Evolutionary conservation across 2,888 invertebrate genomes (phyloP), one percentile per base, ranked within the genome.

Genomic region (Caenorhabditis uteleia): DNA sequence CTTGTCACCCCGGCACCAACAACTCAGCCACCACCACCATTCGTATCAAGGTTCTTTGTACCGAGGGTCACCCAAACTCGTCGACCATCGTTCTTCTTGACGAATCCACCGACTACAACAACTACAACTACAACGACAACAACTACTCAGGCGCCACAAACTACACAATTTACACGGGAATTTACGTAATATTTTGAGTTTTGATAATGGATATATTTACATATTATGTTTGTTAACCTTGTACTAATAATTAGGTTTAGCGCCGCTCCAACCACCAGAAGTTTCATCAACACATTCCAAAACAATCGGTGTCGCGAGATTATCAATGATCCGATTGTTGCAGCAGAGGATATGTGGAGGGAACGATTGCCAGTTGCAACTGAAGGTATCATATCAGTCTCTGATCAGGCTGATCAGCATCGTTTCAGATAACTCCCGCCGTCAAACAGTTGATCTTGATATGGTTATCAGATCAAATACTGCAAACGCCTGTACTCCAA

Each of bases 401-500:
- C 5, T 10, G 1, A 34, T 18, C 14, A 23, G 21, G 6, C n/a
- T 1, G n/a, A 25, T 18, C 12, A 4, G 10, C 7, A 18, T n/a
- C 12, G 23, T 54, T 61, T 50, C 58, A 77, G 73, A 74, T 29
- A 64, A 62, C 26, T 58, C 69, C 16, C 65, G 68, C 14, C 69
- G 78, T 25, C 71, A 66, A 44, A 53, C 69, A 8, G 62, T 78
- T 23, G 75, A 77, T 42, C 54, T 73, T n/a, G 70, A 69, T 48
- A 75, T 73, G 18, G 74, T 82, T 7, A 75, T 78, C 29, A 72
- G 78, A 8, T 78, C 77, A 8, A 82, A 82, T 51, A 73, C 76
- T 21, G 79, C 80, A 29, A 79, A 79, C 36, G 80, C 81, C 1
- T 83, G 83, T 48, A 82, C 80, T 20, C 83, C 83, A 1, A 50